A percentile compares a stretch with the other conserved stretches of the same genome.
Conservation (phyloP, 2,888 invertebrate genomes). For the Drosophila monieri region DNA sequence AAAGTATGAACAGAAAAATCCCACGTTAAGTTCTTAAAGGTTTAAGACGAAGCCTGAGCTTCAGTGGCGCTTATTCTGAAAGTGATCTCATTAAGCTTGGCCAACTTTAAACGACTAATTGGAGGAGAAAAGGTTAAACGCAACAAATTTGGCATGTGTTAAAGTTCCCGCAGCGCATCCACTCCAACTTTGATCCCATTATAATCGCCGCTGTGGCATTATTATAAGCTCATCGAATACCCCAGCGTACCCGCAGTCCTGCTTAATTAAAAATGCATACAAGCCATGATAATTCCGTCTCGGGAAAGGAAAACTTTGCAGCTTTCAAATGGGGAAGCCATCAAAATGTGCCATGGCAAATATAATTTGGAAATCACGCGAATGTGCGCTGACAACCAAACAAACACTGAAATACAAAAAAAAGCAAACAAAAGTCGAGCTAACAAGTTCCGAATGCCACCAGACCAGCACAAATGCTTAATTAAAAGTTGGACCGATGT, state of each 20-base stretch:
- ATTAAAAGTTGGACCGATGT: conserved; percentile 53
- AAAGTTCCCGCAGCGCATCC: conserved; percentile 14
- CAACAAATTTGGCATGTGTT: conserved; percentile 5
- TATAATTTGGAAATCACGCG: conserved; percentile 39
- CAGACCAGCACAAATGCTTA: conserved; percentile 48
- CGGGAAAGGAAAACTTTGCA: conserved; percentile 15
- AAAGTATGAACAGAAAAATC: conserved; percentile 1
- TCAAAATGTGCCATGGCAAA: conserved; percentile 37
- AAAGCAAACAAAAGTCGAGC: conserved; percentile 28
- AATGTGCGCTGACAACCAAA: conserved; percentile 9
- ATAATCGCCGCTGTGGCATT: conserved; percentile 6
- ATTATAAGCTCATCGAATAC: conserved; percentile 13
- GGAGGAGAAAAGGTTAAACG: not conserved
- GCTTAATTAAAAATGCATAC: conserved; percentile 38
- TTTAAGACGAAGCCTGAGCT: not conserved
- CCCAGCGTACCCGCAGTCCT: not conserved
- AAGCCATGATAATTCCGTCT: conserved; percentile 18
- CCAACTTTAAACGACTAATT: not conserved
- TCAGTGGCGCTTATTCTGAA: too few relatives aligned
- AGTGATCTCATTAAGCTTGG: not conserved
- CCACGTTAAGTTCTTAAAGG: not conserved
- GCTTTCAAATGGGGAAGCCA: conserved; percentile 12
- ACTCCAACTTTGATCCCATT: conserved; percentile 10
- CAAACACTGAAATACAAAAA: conserved; percentile 16
- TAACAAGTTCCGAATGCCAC: conserved; percentile 33